Base-by-base conservation (phyloP, 64 coral and sea anemone genomes). In the Pocillopora damicornis region DNA sequence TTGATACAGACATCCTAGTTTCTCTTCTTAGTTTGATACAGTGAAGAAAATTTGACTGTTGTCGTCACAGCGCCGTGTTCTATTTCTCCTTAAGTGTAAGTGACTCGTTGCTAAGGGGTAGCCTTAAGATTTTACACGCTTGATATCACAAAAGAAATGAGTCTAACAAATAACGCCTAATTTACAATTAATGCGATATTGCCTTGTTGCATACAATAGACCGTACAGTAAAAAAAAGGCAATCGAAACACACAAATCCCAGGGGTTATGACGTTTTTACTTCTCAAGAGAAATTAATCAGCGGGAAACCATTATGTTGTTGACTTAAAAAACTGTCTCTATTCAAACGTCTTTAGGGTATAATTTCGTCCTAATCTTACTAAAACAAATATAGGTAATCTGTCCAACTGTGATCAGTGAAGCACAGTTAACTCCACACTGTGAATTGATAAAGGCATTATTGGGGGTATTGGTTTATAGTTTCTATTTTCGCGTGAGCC, bases 101-200 rank as follows among this genome's bases (percentile, higher is more conserved):
- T 7, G 42, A 57, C 18, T 17, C 45, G 37, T 77, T 77, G 75
- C 75, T 77, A 77, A 77, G 75, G 37, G 75, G 75, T 77, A 20
- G 18, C 42, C n/a, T 56, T 20, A 58, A 57, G 57, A 42, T 77
- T 77, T 51, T 77, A 11, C 37, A 57, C 75, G 75, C 75, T 77
- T 23, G 38, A 37, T 51, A 16, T 77, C 37, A 58, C 75, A 56
- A 57, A 77, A 77, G 37, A 12, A 23, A 58, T 57, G 9, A 57
- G 37, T 20, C 18, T 51, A 22, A 77, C 75, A 77, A 51, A 77
- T 77, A 51, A 77, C 37, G 5, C 17, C 38, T 77, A 77, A 77
- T 77, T 42, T 37, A n/a, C 75, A 37, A 8, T 45, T 38, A 30
- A 30, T 30, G 30, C 20, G 13, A 37, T 42, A 51, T 51, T 38